Base-by-base conservation (phyloP, 2,888 invertebrate species). In the Prenolepis imparis region DNA sequence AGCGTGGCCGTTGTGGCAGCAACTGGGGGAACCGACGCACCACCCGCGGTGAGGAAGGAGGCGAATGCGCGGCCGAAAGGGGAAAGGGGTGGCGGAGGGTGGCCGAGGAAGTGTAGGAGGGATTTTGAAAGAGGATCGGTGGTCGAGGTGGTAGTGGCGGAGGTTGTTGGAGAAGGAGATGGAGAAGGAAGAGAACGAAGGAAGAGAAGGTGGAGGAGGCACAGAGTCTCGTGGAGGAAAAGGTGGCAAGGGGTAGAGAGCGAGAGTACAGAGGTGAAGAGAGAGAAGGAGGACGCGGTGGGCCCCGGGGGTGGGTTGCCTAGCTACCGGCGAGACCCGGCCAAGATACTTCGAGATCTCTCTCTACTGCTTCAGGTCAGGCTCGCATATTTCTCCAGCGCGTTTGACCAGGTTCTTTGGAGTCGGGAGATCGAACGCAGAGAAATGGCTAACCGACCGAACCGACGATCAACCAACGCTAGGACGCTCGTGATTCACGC, bases 311-410 rank as follows among this genome's bases (percentile, higher is more conserved):
- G 89, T 87, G 92, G 94, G 94, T 94, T 94, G 94, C 94, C 94
- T 94, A 94, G 94, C 94, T 94, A 94, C 94, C 93, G 92, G 90
- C 92, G 94, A 94, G 94, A 94, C 94, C 94, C 94, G 94, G 94
- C 94, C 94, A 94, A 94, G 94, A 94, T 94, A 93, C 93, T 93
- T 91, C 86, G 92, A 93, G 93, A 93, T 93, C 92, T 93, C 91
- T 92, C 90, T 86, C 82, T 78, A 86, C 88, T 88, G 89, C 87
- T 87, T 88, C 78, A 88, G 89, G 83, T 90, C 82, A 84, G 82
- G 82, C 83, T 68, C 86, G 86, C 85, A 88, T 90, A 89, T 87
- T 90, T 87, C 87, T 83, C 84, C 84, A 82, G 84, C 88, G 87
- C 84, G 80, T 85, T 84, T 89, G 89, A 89, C 88, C 88, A 87